phyloP scores from a whole-genome alignment of 1,140 invertebrate genomes.

The Eupristina koningsbergeri region DNA sequence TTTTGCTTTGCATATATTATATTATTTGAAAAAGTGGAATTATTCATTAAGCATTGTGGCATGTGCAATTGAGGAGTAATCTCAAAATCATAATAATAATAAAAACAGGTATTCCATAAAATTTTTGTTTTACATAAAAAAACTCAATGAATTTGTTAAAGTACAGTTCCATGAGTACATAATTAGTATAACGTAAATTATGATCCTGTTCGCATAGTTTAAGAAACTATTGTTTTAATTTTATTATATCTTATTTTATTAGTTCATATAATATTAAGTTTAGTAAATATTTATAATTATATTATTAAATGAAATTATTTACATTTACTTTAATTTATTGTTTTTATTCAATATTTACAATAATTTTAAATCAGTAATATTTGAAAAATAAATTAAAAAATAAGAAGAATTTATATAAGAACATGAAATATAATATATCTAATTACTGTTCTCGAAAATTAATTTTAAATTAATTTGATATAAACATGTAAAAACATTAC shows the following conservation, averaged over 20 bases:
- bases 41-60: constrained; percentile 31
- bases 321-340: not conserved
- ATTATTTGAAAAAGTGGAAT: constrained; percentile 20
- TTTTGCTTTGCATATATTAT: constrained; percentile 14
- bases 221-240: not conserved
- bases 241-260: not conserved
- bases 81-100: constrained; percentile 1
- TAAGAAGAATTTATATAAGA: too few species aligned
- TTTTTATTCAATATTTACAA: not conserved
- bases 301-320: not conserved
- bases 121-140: not conserved
- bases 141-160: not conserved
- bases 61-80: not conserved
- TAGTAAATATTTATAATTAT: not conserved
- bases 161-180: not conserved
- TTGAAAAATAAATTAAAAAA: too few species aligned
- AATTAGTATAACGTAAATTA: not conserved
- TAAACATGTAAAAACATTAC: too few species aligned
- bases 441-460: too few species aligned
- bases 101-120: not conserved
- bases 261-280: not conserved
- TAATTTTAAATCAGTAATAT: not conserved
- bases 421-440: too few species aligned
- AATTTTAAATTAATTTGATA: too few species aligned
- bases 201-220: not conserved